phyloP scores from a whole-genome alignment of 1,140 invertebrate genomes.

The Apis florea region DNA sequence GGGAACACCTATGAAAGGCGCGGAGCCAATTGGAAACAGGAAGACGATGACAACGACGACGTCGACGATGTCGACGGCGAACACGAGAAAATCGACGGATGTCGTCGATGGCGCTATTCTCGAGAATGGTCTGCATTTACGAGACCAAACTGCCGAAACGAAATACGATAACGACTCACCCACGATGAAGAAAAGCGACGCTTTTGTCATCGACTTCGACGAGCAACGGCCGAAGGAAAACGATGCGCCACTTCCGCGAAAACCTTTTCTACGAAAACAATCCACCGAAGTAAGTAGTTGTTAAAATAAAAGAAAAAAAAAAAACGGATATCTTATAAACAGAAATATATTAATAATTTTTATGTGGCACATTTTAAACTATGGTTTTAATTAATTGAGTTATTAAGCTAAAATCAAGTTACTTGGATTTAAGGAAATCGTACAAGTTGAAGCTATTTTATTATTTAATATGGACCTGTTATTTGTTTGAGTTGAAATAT shows the following conservation, averaged over 20 bases:
- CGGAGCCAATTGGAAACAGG: constrained; percentile 46
- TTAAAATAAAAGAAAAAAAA: no score
- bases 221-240: constrained; percentile 56
- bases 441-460: no score
- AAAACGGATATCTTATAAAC: background rate
- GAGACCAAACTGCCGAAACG: constrained; percentile 43
- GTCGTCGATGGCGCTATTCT: constrained; percentile 42
- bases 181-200: constrained; percentile 51
- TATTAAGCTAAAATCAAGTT: no score
- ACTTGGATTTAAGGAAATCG: no score
- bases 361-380: background rate
- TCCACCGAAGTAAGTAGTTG: constrained; percentile 56
- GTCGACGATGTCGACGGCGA: constrained; percentile 25
- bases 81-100: constrained; percentile 45
- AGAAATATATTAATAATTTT: background rate
- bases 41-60: constrained; percentile 36
- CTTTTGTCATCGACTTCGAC: constrained; percentile 61
- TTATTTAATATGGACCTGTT: no score
- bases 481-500: no score
- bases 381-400: background rate
- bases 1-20: constrained; percentile 30
- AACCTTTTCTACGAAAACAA: constrained; percentile 46
- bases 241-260: constrained; percentile 41
- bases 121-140: constrained; percentile 44
- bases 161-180: constrained; percentile 46